phyloP scores from a whole-genome alignment of 2,888 invertebrate species.

The Drosophila antonietae region DNA sequence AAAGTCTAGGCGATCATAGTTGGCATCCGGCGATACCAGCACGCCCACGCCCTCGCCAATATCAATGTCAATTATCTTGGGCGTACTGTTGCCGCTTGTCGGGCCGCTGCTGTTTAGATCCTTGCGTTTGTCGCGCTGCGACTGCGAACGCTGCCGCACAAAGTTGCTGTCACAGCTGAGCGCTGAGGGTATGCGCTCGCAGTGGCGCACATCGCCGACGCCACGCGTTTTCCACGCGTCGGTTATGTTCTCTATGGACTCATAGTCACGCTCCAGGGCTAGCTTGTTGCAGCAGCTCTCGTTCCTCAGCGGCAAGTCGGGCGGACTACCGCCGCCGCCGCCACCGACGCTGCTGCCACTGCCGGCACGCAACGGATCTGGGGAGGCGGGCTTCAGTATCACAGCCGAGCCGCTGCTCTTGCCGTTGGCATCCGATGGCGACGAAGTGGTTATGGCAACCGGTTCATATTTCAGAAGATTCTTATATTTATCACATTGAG shows the following conservation, averaged over 20 bases:
- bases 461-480: constrained; percentile 84
- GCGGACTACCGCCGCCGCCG: constrained; percentile 49
- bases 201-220: constrained; percentile 90
- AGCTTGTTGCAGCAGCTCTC: constrained; percentile 70
- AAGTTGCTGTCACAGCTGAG: constrained; percentile 73
- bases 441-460: constrained; percentile 83
- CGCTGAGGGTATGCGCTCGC: constrained; percentile 85
- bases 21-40: constrained; percentile 83
- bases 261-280: constrained; percentile 86
- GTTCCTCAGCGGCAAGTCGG: constrained; percentile 80
- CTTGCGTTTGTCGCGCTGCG: constrained; percentile 84
- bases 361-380: constrained; percentile 51
- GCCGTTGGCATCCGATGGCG: constrained; percentile 72
- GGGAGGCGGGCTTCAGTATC: constrained; percentile 80
- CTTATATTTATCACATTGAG: constrained; percentile 81
- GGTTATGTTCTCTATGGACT: constrained; percentile 90
- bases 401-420: constrained; percentile 81
- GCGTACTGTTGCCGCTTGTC: constrained; percentile 37
- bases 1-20: constrained; percentile 92
- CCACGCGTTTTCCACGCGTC: constrained; percentile 94
- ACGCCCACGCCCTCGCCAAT: constrained; percentile 73
- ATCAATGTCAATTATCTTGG: constrained; percentile 81
- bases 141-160: constrained; percentile 84
- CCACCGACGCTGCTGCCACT: neutral
- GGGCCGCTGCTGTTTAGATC: constrained; percentile 27